These are phyloP conservation scores for Myotis brandtii DNA, from an alignment of 2,113 vertebrate species.

Conservation along the genomic window DNA sequence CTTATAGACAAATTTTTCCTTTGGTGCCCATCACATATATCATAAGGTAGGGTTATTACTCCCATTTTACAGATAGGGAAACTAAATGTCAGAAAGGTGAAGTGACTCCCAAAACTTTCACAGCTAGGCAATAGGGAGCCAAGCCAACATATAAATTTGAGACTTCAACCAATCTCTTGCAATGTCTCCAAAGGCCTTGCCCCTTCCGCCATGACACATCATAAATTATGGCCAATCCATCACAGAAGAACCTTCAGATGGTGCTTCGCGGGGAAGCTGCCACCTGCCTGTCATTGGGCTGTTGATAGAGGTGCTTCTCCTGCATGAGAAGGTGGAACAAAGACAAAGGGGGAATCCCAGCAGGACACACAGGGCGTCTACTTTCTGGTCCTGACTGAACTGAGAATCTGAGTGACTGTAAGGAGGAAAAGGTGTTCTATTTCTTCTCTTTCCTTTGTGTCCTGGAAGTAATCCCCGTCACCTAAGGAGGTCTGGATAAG, in stretches of 20 bases:
- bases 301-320: fast-evolving
- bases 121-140: not conserved
- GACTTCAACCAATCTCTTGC: not conserved
- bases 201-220: not conserved
- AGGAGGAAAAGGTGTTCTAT: not conserved
- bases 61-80: not conserved
- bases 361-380: not conserved
- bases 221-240: not conserved
- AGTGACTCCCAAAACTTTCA: not conserved
- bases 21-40: not conserved
- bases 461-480: not conserved
- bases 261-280: not conserved
- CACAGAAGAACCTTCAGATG: not conserved
- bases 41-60: not conserved
- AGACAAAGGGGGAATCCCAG: not conserved
- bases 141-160: not conserved
- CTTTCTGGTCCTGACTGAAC: not conserved
- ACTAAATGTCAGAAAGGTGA: not conserved
- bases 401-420: not conserved
- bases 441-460: not conserved
- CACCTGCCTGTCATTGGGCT: not conserved
- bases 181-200: not conserved
- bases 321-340: not conserved
- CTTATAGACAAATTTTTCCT: not conserved
- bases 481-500: not conserved